Base-by-base conservation (phyloP, 2,113 vertebrate genomes). In the Sebastes fasciatus region DNA sequence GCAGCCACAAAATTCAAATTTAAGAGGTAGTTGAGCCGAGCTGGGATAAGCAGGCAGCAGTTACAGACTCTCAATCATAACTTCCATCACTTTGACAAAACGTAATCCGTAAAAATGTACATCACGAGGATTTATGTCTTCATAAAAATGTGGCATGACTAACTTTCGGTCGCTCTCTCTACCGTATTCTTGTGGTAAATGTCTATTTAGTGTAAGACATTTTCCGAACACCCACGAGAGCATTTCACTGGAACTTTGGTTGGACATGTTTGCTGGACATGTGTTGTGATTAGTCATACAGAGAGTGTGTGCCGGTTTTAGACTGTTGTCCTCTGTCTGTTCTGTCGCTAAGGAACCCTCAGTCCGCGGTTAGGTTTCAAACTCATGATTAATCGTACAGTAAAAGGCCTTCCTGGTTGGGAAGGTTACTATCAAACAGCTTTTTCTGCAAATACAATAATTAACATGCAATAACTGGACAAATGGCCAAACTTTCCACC, bases 331-430 rank as follows among this genome's bases (percentile, higher is more conserved):
- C 23, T 71, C 52, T 46, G 68, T 86, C 51, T 87, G 85, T 80
- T 74, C 49, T 42, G 88, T 88, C 61, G 49, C 86, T 76, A 78
- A 80, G 90, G 81, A 86, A 86, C 74, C 57, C 16, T 60, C 9
- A 21, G 55, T 79, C 48, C 74, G 80, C 73, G 83, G 66, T 80
- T 17, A 19, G 42, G 10, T 42, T 71, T 40, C 16, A 21, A 10
- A 10, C 51, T 45, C 19, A 6, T 45, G 8, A 74, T 80, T 58
- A 65, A 3, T 73, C 51, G 17, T 0, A 9, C 19, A 52, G 16
- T 17, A 16, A 43, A 73, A 62, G 12, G 1, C 63, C 54, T 61
- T 6, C 12, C 5, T 45, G 60, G 17, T 58, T 13, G 12, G 12
- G 46, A 48, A 12, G 9, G 46, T 63, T 43, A 46, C 73, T 58